Evolutionary conservation across 2,113 vertebrate genomes (phyloP), one percentile per base, ranked within the genome.

Genomic region (Odontophorus gujanensis): DNA sequence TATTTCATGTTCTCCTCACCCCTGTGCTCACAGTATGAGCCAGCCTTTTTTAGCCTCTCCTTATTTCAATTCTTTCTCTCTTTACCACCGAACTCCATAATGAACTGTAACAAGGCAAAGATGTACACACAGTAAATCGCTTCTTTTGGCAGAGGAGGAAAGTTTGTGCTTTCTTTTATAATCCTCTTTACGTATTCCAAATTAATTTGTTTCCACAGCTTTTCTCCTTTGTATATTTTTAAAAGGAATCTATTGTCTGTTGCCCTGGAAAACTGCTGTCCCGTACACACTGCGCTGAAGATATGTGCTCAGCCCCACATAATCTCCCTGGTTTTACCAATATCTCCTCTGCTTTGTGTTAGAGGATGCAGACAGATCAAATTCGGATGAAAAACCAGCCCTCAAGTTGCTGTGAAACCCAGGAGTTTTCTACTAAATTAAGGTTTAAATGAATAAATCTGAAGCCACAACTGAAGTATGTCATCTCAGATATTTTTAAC

Each of bases 61-160:
- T 92, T 91, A 79, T 93, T 96, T 95, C 92, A 96, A 95, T 92
- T 78, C 38, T 78, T 86, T 86, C 87, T 92, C 84, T 92, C 95
- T 96, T 92, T 89, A 68, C 95, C 86, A 51, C 94, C 85, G 76
- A 95, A 62, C 67, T 85, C 78, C 15, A 22, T 89, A 96, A 95
- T 67, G 89, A 81, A 89, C 76, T 95, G 89, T 92, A 91, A 87
- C 79, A n/a, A 88, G 90, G 85, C 94, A 90, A 92, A 90, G 78
- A 92, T n/a, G 75, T 72, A 55, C 62, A 28, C 15, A 3, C 24
- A 87, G 26, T 43, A 93, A 96, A 96, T 45, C 5, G 6, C 55
- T 68, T 38, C 58, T 81, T 94, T 95, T 77, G 76, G 66, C 53
- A 69, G 65, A 74, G 45, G 76, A 95, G 94, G 53, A 74, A 93